These are phyloP conservation scores for Emmelina monodactyla DNA, from an alignment of 2,888 invertebrate species.

Conservation along the genomic window DNA sequence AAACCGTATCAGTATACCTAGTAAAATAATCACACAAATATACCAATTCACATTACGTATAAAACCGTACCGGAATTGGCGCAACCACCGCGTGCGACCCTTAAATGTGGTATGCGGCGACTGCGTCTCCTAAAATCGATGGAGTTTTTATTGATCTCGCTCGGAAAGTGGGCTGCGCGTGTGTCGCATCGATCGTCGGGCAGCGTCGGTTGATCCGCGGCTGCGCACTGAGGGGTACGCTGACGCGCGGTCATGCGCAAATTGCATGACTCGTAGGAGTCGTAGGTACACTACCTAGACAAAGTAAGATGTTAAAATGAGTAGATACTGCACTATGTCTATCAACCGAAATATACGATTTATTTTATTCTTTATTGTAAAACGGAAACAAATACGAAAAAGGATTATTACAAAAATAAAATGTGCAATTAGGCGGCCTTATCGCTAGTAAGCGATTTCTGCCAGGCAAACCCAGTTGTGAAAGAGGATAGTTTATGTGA, in stretches of 20 bases:
- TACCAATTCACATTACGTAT: slow-evolving; percentile 7
- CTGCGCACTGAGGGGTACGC: slow-evolving; percentile 38
- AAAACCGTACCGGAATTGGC: slow-evolving; percentile 28
- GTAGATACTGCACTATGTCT: too few relatives aligned
- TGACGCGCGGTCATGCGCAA: slow-evolving; percentile 55
- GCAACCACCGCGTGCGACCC: slow-evolving; percentile 63
- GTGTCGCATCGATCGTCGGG: slow-evolving; percentile 75
- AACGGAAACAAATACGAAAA: too few relatives aligned
- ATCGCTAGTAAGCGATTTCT: too few relatives aligned
- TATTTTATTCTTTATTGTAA: too few relatives aligned
- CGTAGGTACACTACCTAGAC: not conserved
- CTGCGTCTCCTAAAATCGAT: slow-evolving; percentile 77
- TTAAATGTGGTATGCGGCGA: slow-evolving; percentile 59
- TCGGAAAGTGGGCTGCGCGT: slow-evolving; percentile 75
- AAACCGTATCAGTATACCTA: too few relatives aligned
- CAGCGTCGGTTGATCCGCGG: slow-evolving; percentile 38
- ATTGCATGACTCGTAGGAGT: too few relatives aligned
- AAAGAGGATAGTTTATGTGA: too few relatives aligned
- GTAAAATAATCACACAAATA: slow-evolving; percentile 5
- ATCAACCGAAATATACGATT: too few relatives aligned
- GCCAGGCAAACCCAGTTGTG: too few relatives aligned
- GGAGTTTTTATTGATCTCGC: slow-evolving; percentile 75
- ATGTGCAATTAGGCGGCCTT: too few relatives aligned
- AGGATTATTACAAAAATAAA: too few relatives aligned
- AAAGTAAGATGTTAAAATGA: not conserved